Conservation (phyloP, 2,113 vertebrate genomes). For the Ahaetulla prasina region DNA sequence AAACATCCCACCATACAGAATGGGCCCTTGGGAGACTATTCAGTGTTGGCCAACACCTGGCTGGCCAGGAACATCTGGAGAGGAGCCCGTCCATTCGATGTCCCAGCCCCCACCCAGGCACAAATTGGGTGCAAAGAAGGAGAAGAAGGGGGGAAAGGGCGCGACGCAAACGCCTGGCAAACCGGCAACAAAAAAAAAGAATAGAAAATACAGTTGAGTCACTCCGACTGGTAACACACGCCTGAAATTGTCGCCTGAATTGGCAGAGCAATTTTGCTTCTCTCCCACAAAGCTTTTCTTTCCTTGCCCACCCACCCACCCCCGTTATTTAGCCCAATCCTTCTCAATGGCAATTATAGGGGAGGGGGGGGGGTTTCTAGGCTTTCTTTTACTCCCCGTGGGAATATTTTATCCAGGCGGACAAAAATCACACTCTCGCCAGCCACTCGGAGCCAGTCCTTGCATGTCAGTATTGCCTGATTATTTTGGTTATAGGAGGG, state of each 20-base stretch:
- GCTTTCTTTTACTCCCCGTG: constrained; percentile 45
- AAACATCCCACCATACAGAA: not conserved
- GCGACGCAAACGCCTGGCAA: constrained; percentile 44
- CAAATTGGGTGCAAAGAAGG: constrained; percentile 16
- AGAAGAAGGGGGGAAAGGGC: constrained; percentile 31
- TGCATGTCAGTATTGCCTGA: constrained; percentile 12
- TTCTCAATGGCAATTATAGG: constrained; percentile 42
- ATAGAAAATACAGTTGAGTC: constrained; percentile 66
- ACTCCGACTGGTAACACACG: constrained; percentile 64
- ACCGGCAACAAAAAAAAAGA: constrained; percentile 60
- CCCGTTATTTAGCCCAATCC: not conserved
- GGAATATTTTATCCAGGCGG: constrained; percentile 32
- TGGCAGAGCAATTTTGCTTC: constrained; percentile 63
- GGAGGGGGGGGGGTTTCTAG: constrained; percentile 38
- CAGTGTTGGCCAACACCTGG: not conserved
- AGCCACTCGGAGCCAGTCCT: constrained; percentile 35
- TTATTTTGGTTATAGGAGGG: constrained; percentile 19
- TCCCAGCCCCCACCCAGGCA: not conserved
- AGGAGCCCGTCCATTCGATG: not conserved
- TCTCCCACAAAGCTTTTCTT: constrained; percentile 55
- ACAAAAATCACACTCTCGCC: constrained; percentile 48
- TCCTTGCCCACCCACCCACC: not conserved
- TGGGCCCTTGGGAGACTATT: not conserved
- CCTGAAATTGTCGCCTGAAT: constrained; percentile 61
- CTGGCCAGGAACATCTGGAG: not conserved